Evolutionary conservation across 2,113 vertebrate genomes (phyloP).

Genomic region (Plestiodon gilberti): DNA sequence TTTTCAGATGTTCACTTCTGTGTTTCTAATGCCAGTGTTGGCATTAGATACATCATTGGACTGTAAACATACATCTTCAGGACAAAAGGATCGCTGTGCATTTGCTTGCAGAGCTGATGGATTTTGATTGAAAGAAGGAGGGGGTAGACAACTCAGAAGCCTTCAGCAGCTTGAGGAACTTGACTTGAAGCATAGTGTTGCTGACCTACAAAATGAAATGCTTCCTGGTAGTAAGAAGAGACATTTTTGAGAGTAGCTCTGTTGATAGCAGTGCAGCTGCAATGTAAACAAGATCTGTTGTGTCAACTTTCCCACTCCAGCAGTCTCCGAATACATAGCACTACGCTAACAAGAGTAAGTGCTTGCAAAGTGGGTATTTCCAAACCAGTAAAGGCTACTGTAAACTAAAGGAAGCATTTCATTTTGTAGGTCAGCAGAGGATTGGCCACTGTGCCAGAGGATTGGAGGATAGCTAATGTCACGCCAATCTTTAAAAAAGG

Average conservation of each 20-base stretch:
- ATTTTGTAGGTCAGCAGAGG: no score
- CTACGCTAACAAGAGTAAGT: slow-evolving; percentile 5
- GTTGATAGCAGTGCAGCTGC: slow-evolving; percentile 4
- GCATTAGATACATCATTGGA: background rate
- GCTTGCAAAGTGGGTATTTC: slow-evolving; percentile 12
- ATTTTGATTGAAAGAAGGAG: background rate
- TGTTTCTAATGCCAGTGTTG: background rate
- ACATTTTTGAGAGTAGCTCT: background rate
- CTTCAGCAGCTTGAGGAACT: background rate
- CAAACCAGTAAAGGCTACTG: background rate
- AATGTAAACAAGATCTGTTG: slow-evolving; percentile 10
- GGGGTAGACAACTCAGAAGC: no score
- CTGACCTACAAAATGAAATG: background rate
- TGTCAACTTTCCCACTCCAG: background rate
- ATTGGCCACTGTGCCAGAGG: no score
- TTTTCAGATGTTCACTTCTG: background rate
- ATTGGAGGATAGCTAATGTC: no score
- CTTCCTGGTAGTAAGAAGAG: background rate
- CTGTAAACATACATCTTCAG: background rate
- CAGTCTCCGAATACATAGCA: background rate
- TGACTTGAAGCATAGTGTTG: background rate
- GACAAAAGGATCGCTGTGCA: background rate
- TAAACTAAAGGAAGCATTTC: no score
- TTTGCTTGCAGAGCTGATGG: background rate
- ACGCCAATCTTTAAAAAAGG: no score